Conservation (phyloP, 37 sponge, comb jelly and placozoan genomes). For the Hexactinellida sp. region DNA sequence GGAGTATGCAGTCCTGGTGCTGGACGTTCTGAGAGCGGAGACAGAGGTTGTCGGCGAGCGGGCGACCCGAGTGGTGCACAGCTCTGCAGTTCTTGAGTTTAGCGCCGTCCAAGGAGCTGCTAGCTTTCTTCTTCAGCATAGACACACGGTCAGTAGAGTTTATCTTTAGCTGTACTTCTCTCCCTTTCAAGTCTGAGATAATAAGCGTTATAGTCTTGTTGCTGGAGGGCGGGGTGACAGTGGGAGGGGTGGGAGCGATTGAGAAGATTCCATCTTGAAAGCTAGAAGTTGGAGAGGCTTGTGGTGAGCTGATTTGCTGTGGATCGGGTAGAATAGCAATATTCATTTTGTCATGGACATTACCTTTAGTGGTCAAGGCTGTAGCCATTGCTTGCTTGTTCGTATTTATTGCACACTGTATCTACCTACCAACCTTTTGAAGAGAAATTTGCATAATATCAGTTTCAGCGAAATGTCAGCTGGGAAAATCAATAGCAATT, state of each 20-base stretch:
- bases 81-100: slow-evolving; percentile 6
- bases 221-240: neutral
- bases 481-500: neutral
- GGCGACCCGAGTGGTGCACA: neutral
- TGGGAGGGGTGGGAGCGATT: neutral
- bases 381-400: neutral
- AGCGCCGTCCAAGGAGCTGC: neutral
- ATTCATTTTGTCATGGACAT: slow-evolving; percentile 12
- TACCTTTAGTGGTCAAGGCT: slow-evolving; percentile 12
- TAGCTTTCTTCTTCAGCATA: slow-evolving; percentile 7
- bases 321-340: neutral
- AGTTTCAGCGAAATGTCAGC: neutral
- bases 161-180: neutral
- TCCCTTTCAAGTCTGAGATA: slow-evolving; percentile 1
- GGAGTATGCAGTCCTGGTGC: neutral
- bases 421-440: neutral
- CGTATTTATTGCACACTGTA: neutral
- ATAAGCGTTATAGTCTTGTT: neutral
- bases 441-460: neutral
- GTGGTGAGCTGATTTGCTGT: neutral
- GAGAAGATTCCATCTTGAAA: neutral
- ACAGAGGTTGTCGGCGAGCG: neutral
- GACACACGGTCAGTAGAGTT: neutral
- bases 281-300: neutral
- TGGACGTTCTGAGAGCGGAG: neutral